Conservation (phyloP, 2,797 vertebrate genomes). For the Cossypha caffra region DNA sequence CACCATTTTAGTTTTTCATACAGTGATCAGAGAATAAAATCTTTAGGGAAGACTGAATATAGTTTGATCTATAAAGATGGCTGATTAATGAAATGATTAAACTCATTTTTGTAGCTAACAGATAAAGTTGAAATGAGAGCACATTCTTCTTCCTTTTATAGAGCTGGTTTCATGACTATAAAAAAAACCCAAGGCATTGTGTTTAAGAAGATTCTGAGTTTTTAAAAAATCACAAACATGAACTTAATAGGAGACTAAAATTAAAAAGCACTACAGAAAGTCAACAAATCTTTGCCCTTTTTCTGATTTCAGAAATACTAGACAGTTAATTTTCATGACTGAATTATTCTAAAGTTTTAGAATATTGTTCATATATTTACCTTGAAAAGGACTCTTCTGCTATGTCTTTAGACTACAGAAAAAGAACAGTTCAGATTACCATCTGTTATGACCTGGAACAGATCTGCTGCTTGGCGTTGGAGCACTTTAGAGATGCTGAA, state of each 20-base stretch:
- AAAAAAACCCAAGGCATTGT: background rate
- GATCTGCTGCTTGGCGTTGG: background rate
- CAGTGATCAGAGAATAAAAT: constrained; percentile 85
- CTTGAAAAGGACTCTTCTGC: background rate
- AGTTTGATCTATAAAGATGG: constrained; percentile 69
- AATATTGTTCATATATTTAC: background rate
- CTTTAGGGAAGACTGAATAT: constrained; percentile 73
- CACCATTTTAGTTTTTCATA: constrained; percentile 86
- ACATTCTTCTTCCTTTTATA: constrained; percentile 36
- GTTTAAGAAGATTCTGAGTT: background rate
- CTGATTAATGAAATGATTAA: constrained; percentile 74
- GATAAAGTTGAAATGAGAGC: constrained; percentile 43
- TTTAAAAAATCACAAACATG: background rate
- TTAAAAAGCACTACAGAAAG: background rate
- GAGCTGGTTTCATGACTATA: background rate
- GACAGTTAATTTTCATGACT: background rate
- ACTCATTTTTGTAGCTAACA: constrained; percentile 28
- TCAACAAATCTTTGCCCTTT: background rate
- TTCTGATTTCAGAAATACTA: background rate
- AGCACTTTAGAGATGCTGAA: background rate
- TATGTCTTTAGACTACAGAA: background rate
- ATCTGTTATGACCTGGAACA: background rate
- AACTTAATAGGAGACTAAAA: background rate
- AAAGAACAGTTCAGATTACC: background rate
- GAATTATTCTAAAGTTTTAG: background rate